Conservation (phyloP, 2,113 vertebrate species). For the Leptosomus discolor region DNA sequence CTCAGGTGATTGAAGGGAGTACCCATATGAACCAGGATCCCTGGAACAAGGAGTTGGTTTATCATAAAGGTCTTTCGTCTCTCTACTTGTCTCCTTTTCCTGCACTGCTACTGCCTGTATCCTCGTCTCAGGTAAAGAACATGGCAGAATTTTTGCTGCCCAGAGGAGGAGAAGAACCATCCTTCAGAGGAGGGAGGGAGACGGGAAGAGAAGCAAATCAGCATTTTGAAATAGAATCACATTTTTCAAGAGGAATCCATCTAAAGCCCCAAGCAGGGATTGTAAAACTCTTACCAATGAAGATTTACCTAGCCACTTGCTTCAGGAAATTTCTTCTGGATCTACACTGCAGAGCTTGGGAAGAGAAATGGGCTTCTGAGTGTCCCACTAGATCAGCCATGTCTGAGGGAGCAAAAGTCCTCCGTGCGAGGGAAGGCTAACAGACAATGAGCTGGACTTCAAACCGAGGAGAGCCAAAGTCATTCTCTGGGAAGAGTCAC, state of each 20-base stretch:
- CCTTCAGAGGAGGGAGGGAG: neutral
- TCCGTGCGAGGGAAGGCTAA: neutral
- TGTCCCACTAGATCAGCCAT: neutral
- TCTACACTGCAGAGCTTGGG: neutral
- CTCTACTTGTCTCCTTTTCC: neutral
- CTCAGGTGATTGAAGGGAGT: neutral
- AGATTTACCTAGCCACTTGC: neutral
- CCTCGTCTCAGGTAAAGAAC: neutral
- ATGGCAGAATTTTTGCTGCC: neutral
- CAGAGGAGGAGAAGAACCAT: neutral
- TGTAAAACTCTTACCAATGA: neutral
- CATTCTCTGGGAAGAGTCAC: neutral
- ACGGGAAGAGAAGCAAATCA: neutral
- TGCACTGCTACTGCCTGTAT: neutral
- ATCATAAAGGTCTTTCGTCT: neutral
- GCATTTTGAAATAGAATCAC: neutral
- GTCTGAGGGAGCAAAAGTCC: neutral
- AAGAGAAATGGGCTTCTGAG: neutral
- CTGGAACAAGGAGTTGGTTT: neutral
- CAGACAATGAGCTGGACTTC: neutral
- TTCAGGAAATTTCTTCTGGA: neutral
- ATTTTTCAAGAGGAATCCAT: neutral
- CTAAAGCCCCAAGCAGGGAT: neutral
- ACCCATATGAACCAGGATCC: neutral
- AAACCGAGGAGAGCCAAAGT: neutral